Evolutionary conservation across 2,888 invertebrate genomes (phyloP).

Genomic region (Fragum sueziense): DNA sequence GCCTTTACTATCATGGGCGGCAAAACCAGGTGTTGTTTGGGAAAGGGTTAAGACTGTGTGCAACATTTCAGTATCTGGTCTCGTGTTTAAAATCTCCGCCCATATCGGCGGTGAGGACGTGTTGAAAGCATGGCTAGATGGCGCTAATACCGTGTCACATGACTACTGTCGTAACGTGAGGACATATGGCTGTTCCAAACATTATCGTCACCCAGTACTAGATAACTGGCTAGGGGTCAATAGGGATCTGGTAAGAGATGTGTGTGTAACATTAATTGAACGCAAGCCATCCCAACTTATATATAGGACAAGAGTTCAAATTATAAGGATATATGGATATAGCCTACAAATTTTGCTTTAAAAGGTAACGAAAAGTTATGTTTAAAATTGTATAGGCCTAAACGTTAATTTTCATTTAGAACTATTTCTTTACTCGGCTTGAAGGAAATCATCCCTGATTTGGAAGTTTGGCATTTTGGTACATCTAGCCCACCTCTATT

Average conservation of each 20-base stretch:
- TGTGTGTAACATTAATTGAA: neutral
- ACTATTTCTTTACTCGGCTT: too few species aligned
- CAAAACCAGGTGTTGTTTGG: too few species aligned
- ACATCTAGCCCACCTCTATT: too few species aligned
- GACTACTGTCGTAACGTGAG: slow-evolving; percentile 13
- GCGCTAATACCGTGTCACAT: slow-evolving; percentile 1
- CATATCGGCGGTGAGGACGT: slow-evolving; percentile 15
- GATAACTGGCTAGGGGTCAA: slow-evolving; percentile 1
- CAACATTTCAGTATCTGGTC: slow-evolving; percentile 1
- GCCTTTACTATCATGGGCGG: too few species aligned
- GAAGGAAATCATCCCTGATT: too few species aligned
- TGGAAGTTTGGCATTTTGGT: too few species aligned
- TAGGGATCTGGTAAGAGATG: slow-evolving; percentile 7
- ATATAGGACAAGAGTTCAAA: neutral
- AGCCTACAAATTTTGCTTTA: too few species aligned
- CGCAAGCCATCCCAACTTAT: neutral
- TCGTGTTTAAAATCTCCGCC: slow-evolving; percentile 1
- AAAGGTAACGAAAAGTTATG: too few species aligned
- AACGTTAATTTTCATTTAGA: too few species aligned
- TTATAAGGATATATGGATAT: too few species aligned
- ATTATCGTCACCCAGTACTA: neutral
- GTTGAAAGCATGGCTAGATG: neutral
- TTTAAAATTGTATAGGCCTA: too few species aligned
- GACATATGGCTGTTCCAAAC: slow-evolving; percentile 17
- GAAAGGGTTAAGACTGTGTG: too few species aligned